Conservation (phyloP, 2,113 vertebrate genomes). For the Crocuta crocuta region DNA sequence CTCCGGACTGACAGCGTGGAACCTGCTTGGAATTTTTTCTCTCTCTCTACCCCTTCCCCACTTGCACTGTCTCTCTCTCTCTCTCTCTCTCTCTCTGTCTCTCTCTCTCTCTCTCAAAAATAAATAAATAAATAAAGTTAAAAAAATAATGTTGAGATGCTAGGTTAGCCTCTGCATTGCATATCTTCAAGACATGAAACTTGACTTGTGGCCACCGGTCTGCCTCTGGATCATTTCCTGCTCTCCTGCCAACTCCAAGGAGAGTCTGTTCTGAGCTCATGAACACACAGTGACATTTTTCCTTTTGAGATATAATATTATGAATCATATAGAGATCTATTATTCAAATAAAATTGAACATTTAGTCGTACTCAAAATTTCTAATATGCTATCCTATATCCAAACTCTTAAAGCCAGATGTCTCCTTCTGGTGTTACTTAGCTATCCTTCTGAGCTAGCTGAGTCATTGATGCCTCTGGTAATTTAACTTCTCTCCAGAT, state of each 20-base stretch:
- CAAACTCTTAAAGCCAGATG: background rate
- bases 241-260: background rate
- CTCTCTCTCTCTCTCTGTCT: no score
- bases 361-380: background rate
- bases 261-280: background rate
- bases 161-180: background rate
- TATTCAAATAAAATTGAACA: background rate
- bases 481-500: background rate
- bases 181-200: background rate
- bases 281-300: background rate
- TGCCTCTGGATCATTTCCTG: background rate
- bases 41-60: no score
- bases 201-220: background rate
- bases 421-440: background rate
- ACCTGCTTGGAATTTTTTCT: no score
- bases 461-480: background rate
- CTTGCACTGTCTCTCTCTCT: no score
- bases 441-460: background rate
- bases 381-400: background rate
- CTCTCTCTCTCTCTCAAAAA: no score
- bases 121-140: no score
- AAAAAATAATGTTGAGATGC: background rate
- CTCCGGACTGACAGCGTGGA: no score
- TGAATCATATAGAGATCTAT: background rate
- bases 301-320: background rate